Percentiles rank a stretch among this genome's conserved stretches.
phyloP scores from a whole-genome alignment of 2,797 vertebrate species.

The Scomberomorus guttatus region DNA sequence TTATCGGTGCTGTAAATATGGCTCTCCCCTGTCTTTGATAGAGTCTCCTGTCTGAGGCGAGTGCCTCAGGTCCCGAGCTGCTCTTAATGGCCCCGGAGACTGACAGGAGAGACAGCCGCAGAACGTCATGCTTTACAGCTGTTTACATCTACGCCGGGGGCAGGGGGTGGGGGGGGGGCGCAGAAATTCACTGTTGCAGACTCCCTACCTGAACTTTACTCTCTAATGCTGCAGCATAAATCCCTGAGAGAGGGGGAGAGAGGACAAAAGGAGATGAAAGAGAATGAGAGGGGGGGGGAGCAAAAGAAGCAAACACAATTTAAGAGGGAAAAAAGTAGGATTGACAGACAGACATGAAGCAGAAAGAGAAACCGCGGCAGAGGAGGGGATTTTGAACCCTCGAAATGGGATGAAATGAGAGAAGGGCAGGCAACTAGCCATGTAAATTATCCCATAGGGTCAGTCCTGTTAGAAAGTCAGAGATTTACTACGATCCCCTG shows the following conservation, averaged over 20 bases:
- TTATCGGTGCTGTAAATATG: constrained; percentile 84
- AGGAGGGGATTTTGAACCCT: constrained; percentile 61
- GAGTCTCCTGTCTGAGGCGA: constrained; percentile 74
- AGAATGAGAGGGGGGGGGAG: constrained; percentile 24
- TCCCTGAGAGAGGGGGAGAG: constrained; percentile 55
- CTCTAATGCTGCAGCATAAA: constrained; percentile 71
- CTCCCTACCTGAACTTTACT: constrained; percentile 81
- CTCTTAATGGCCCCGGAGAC: constrained; percentile 74
- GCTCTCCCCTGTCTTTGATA: constrained; percentile 78
- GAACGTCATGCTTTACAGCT: constrained; percentile 81
- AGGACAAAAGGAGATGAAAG: constrained; percentile 73
- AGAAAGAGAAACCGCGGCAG: constrained; percentile 63
- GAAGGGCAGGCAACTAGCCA: constrained; percentile 59
- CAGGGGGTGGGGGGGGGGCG: not conserved
- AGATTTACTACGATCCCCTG: constrained; percentile 73
- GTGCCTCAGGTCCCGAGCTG: constrained; percentile 43
- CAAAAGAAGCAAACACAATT: constrained; percentile 61
- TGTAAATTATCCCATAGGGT: constrained; percentile 78
- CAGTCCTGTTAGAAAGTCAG: constrained; percentile 52
- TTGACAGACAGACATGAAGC: constrained; percentile 70
- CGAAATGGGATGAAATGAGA: constrained; percentile 73
- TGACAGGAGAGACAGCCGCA: constrained; percentile 61
- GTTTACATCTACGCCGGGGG: constrained; percentile 73
- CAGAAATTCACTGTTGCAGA: constrained; percentile 56
- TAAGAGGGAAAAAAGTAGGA: constrained; percentile 56